These are phyloP conservation scores for Neoarius graeffei DNA, from an alignment of 2,113 vertebrate genomes.

Conservation along the genomic window DNA sequence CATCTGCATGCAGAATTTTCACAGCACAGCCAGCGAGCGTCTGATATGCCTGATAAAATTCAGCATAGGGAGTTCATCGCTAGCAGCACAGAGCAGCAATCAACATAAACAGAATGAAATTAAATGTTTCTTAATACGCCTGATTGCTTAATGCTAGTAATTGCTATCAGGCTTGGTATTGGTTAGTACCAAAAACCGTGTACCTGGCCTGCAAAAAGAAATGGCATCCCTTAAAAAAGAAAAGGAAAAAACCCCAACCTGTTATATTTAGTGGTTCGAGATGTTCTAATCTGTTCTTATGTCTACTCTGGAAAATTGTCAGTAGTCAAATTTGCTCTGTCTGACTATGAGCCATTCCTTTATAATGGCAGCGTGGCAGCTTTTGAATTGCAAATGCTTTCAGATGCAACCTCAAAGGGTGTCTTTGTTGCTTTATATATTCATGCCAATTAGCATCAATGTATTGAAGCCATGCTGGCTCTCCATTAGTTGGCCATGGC, in stretches of 20 bases:
- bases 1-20: too few relatives aligned
- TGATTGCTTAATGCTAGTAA: not conserved
- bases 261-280: not conserved
- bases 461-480: slow-evolving; percentile 33
- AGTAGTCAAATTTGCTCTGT: not conserved
- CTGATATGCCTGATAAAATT: not conserved
- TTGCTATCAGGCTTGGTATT: not conserved
- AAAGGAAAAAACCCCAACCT: not conserved
- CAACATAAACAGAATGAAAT: not conserved
- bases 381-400: slow-evolving; percentile 30
- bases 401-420: slow-evolving; percentile 31
- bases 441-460: slow-evolving; percentile 40
- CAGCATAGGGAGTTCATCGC: not conserved
- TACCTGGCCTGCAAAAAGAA: not conserved
- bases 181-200: not conserved
- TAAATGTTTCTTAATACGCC: not conserved
- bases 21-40: too few relatives aligned
- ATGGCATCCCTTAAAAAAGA: not conserved
- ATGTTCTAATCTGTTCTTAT: not conserved
- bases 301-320: not conserved
- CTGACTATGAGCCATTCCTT: not conserved
- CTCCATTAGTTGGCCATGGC: slow-evolving; percentile 53
- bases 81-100: not conserved
- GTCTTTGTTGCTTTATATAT: slow-evolving; percentile 30
- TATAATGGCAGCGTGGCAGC: not conserved